Base-by-base conservation (phyloP, 2,113 vertebrate genomes). In the Carassius auratus region DNA sequence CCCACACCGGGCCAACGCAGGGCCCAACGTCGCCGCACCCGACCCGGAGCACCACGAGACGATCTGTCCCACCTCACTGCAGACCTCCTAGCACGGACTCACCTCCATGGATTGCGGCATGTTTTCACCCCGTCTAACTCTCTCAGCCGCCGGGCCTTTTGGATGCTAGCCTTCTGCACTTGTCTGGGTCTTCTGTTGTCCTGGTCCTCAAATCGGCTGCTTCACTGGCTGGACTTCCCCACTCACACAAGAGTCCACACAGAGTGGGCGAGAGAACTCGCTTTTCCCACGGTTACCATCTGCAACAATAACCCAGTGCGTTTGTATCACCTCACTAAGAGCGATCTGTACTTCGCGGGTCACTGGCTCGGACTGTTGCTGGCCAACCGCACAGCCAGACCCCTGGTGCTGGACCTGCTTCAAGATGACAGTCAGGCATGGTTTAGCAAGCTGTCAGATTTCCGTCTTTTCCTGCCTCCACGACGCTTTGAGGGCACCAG, bases 241-340 rank as follows among this genome's bases (percentile, higher is more conserved):
- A 98, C 97, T 19, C 96, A 98, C 93, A 99, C 97, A 17, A 94
- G 96, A 21, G 93, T 99, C 90, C 97, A 98, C 92, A 95, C 95
- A 3, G 96, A 98, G 93, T 99, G 97, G 97, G 97, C 97, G 91
- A 96, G 95, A 86, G 96, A 98, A 93, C 93, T 99, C 89, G 91
- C 95, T 83, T 99, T 99, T 93, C 98, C 98, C 26, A 94, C 97
- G 12, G 95, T 99, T 92, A 99, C 98, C 26, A 95, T 99, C 91
- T 99, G 98, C 93, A 99, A 99, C 96, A 99, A 99, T 94, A 99
- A 99, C 93, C 97, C 97, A 0, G 94, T 99, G 38, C 97, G 98
- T 86, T 96, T 99, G 88, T 96, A 97, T 87, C 96, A 97, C 86
- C 96, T 99, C 89, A 98, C 97, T 94, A 99, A 99, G 92, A 98